phyloP scores from a whole-genome alignment of 2,113 vertebrate species.

The Poeciliopsis turrubarensis region DNA sequence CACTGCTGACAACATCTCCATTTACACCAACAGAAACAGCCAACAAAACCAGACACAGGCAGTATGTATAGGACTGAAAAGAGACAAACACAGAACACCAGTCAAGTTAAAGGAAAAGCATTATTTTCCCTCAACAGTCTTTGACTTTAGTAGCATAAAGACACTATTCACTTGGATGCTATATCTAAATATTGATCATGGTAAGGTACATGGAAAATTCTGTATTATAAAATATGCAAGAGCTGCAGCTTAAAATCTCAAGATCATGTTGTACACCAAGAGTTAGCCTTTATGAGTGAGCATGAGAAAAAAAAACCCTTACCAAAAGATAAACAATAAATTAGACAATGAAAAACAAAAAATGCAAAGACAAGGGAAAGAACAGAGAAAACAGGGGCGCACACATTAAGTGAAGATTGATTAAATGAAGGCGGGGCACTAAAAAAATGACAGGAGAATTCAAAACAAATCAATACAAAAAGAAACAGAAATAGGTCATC shows the following conservation, averaged over 20 bases:
- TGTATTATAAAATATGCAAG: neutral
- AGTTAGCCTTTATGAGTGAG: neutral
- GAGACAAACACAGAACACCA: too few relatives aligned
- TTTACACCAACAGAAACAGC: too few relatives aligned
- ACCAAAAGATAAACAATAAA: neutral
- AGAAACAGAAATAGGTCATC: neutral
- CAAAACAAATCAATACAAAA: neutral
- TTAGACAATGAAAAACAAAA: neutral
- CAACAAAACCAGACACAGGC: too few relatives aligned
- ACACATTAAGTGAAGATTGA: neutral
- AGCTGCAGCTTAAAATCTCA: neutral
- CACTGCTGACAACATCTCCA: too few relatives aligned
- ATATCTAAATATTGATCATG: too few relatives aligned
- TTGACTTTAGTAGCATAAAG: too few relatives aligned
- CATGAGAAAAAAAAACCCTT: neutral
- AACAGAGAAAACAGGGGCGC: neutral
- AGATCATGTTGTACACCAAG: neutral
- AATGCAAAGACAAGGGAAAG: neutral
- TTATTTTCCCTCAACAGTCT: too few relatives aligned
- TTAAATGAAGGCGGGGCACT: neutral
- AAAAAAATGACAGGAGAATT: neutral
- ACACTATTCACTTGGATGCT: too few relatives aligned
- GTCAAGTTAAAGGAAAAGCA: too few relatives aligned
- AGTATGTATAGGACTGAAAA: too few relatives aligned
- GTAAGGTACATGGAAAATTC: too few relatives aligned